phyloP scores from a whole-genome alignment of 1,140 invertebrate genomes.

The Schlechtendalia chinensis region DNA sequence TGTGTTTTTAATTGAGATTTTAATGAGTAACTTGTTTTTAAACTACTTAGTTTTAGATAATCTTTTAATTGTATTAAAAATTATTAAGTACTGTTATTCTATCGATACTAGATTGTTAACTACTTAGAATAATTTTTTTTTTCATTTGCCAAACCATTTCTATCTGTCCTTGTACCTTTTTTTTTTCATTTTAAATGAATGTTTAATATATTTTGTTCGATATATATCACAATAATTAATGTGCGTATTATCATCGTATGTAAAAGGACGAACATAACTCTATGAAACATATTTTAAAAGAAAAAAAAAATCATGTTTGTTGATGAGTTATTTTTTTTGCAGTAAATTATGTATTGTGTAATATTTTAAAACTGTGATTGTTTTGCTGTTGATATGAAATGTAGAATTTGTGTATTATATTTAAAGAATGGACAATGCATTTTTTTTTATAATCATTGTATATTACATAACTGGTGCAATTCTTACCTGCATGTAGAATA shows the following conservation, averaged over 20 bases:
- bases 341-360: not conserved
- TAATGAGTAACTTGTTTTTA: constrained; percentile 42
- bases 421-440: not conserved
- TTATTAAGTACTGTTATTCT: constrained; percentile 29
- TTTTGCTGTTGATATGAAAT: not conserved
- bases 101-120: constrained; percentile 26
- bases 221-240: not conserved
- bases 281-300: constrained; percentile 7
- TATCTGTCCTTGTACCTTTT: not conserved
- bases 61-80: constrained; percentile 33
- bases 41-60: constrained; percentile 41
- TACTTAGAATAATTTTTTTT: constrained; percentile 24
- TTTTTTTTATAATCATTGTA: constrained; percentile 6
- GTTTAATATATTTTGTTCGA: constrained; percentile 5
- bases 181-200: constrained; percentile 21
- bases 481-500: not conserved
- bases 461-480: not conserved
- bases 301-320: not conserved
- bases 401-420: constrained; percentile 8
- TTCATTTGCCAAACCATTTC: not conserved
- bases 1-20: constrained; percentile 2
- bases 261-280: constrained; percentile 28
- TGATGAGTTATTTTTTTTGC: not conserved
- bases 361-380: constrained; percentile 43
- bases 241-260: not conserved